Evolutionary conservation across 1,140 invertebrate species (phyloP).

Genomic region (Alviniconcha marisindica): DNA sequence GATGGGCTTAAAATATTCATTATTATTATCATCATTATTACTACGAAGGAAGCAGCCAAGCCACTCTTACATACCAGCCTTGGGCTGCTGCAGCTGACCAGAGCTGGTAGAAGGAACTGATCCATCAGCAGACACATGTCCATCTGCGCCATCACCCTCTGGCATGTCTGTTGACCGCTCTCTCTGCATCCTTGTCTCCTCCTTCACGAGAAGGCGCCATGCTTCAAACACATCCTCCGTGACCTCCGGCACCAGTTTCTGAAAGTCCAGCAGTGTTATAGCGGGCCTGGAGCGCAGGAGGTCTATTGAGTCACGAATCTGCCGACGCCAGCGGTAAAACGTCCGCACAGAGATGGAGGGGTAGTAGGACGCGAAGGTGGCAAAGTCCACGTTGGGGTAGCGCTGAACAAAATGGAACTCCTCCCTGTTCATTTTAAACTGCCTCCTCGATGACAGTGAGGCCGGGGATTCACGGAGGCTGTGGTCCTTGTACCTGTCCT

Average conservation of each 20-base stretch:
- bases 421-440: conserved; percentile 30
- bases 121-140: no score
- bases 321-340: conserved; percentile 52
- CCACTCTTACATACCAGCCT: no score
- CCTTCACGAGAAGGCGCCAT: conserved; percentile 42
- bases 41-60: no score
- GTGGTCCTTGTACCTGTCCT: background rate
- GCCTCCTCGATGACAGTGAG: background rate
- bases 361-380: conserved; percentile 41
- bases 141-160: no score
- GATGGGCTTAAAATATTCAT: no score
- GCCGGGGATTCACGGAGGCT: no score
- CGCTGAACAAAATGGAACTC: conserved; percentile 46
- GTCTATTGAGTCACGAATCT: conserved; percentile 43
- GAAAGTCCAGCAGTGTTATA: conserved; percentile 19
- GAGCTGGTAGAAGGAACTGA: no score
- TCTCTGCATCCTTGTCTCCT: background rate
- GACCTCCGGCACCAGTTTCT: conserved; percentile 19
- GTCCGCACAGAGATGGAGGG: conserved; percentile 48
- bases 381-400: conserved; percentile 47
- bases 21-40: no score
- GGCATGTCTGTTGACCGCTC: background rate
- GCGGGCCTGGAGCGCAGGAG: conserved; percentile 39
- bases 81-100: no score
- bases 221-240: conserved; percentile 45